Conservation (phyloP, 2,888 invertebrate genomes). For the Watsonalla binaria region DNA sequence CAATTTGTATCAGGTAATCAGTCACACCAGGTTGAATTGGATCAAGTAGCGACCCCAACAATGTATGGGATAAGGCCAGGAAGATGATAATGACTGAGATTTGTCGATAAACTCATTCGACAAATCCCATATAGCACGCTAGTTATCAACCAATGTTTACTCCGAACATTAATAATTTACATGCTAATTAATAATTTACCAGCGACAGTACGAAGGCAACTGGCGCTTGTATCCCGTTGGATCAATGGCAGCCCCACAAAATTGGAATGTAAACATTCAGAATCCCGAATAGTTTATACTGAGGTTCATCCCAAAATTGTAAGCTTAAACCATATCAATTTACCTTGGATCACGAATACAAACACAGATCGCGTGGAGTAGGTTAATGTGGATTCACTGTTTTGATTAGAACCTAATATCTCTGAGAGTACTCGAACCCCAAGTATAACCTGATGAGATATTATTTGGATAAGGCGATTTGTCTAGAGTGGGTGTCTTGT, state of each 20-base stretch:
- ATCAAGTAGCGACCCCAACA: no score
- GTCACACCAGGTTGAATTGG: no score
- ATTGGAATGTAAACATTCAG: conserved; percentile 22
- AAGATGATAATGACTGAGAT: no score
- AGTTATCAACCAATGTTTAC: neutral
- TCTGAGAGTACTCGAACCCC: no score
- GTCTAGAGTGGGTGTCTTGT: no score
- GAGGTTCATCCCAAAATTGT: conserved; percentile 16
- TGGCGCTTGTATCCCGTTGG: conserved; percentile 17
- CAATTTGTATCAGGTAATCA: no score
- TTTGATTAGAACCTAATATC: no score
- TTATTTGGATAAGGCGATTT: no score
- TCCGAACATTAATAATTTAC: conserved; percentile 18
- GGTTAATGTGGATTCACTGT: conserved; percentile 16
- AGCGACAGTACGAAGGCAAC: conserved; percentile 13
- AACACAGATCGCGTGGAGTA: conserved; percentile 22
- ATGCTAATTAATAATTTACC: conserved; percentile 32
- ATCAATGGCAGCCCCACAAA: conserved; percentile 25
- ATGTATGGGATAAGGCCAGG: no score
- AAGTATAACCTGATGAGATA: no score
- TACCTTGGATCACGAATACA: conserved; percentile 31
- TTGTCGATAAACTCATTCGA: no score
- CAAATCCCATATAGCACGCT: neutral
- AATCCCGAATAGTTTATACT: conserved; percentile 8
- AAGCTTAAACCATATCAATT: conserved; percentile 33